Percentiles rank a stretch among this genome's conserved stretches.
Evolutionary conservation across 1,140 invertebrate species (phyloP).

Genomic region (Caenorhabditis inopinata): DNA sequence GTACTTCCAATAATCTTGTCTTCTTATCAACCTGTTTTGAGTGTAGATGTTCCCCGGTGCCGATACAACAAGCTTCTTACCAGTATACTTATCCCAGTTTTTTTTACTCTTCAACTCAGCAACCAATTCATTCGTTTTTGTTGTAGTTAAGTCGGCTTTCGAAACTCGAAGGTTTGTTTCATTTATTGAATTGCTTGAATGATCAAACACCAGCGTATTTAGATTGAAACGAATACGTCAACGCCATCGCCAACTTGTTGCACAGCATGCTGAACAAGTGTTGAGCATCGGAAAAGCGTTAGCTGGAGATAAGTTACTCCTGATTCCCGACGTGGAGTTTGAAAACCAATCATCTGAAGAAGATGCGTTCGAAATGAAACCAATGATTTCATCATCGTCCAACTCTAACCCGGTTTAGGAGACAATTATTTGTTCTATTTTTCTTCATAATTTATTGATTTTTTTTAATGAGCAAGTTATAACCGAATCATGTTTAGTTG

Average conservation of each 20-base stretch:
- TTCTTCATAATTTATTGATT: too few relatives aligned
- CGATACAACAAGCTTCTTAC: background rate
- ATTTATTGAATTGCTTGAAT: background rate
- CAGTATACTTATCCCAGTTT: slow-evolving; percentile 13
- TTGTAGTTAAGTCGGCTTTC: slow-evolving; percentile 49
- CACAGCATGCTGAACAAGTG: slow-evolving; percentile 43
- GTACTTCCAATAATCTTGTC: background rate
- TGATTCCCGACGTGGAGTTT: background rate
- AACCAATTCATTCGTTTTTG: slow-evolving; percentile 48
- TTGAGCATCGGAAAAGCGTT: slow-evolving; percentile 30
- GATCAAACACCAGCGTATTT: background rate
- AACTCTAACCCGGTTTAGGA: slow-evolving; percentile 21
- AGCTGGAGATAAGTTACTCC: slow-evolving; percentile 32
- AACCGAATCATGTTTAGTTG: too few relatives aligned
- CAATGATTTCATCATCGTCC: background rate
- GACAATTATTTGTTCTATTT: background rate
- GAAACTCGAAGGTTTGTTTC: slow-evolving; percentile 40
- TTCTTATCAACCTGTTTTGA: background rate
- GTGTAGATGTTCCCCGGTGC: slow-evolving; percentile 20
- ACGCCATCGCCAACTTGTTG: slow-evolving; percentile 37
- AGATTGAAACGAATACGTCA: slow-evolving; percentile 41
- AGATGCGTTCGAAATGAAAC: background rate
- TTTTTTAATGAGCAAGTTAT: too few relatives aligned
- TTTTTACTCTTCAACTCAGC: slow-evolving; percentile 48
- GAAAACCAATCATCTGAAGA: slow-evolving; percentile 19